phyloP scores from a whole-genome alignment of 2,888 invertebrate genomes.

The Caradrina kadenii region DNA sequence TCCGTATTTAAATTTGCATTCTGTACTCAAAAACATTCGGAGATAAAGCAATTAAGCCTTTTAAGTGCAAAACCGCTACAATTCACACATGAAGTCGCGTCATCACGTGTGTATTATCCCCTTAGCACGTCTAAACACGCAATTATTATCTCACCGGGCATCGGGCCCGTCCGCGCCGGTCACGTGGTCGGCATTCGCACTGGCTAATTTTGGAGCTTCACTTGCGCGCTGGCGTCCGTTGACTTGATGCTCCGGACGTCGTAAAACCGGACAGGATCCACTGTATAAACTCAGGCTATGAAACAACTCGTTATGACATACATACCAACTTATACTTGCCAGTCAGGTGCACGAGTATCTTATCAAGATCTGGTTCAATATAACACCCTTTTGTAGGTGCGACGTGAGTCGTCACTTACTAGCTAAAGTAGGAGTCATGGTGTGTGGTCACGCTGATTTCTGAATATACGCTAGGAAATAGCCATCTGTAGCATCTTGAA shows the following conservation, averaged over 20 bases:
- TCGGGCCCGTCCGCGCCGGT: conserved; percentile 56
- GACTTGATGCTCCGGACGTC: conserved; percentile 85
- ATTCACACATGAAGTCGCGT: conserved; percentile 30
- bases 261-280: conserved; percentile 76
- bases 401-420: conserved; percentile 52
- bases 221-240: conserved; percentile 74
- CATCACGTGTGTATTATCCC: conserved; percentile 46
- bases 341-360: conserved; percentile 53
- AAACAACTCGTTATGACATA: conserved; percentile 57
- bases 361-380: conserved; percentile 62
- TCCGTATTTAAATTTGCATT: conserved; percentile 22
- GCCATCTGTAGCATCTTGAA: neutral
- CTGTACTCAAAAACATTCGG: conserved; percentile 11
- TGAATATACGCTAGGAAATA: conserved; percentile 3
- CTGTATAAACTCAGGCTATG: conserved; percentile 56
- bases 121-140: conserved; percentile 57
- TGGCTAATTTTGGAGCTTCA: conserved; percentile 83
- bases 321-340: conserved; percentile 53
- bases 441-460: conserved; percentile 48
- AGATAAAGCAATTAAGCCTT: conserved; percentile 44
- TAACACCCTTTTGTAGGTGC: conserved; percentile 54
- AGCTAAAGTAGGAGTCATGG: conserved; percentile 27
- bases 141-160: conserved; percentile 71
- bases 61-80: conserved; percentile 38
- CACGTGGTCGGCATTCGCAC: conserved; percentile 83